A percentile compares a stretch with the other conserved stretches of the same genome.
phyloP scores from a whole-genome alignment of 2,113 vertebrate genomes.

The Verasper variegatus region DNA sequence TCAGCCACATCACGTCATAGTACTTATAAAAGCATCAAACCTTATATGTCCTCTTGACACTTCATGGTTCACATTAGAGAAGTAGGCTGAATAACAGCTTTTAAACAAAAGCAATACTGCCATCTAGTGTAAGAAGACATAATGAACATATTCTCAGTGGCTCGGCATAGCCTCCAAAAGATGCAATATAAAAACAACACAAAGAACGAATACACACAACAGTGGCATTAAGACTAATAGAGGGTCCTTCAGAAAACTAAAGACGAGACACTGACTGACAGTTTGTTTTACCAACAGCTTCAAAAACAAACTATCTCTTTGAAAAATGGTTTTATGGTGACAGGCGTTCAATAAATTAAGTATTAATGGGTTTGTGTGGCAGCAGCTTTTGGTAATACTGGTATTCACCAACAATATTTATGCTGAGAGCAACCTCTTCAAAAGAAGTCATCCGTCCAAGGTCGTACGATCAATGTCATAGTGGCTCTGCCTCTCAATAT shows the following conservation, averaged over 20 bases:
- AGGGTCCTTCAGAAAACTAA: too few relatives aligned
- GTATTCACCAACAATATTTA: neutral
- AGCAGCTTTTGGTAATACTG: neutral
- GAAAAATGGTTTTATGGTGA: neutral
- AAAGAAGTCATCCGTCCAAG: neutral
- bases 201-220: too few relatives aligned
- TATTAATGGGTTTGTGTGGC: neutral
- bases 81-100: neutral
- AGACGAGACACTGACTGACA: too few relatives aligned
- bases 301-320: neutral
- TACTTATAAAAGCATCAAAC: constrained; percentile 1
- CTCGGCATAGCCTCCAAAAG: neutral
- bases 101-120: constrained; percentile 61
- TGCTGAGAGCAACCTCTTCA: neutral
- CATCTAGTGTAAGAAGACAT: constrained; percentile 73
- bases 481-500: neutral
- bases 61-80: constrained; percentile 1
- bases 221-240: too few relatives aligned
- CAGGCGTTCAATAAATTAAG: neutral
- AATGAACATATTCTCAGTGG: neutral
- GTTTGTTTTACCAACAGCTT: neutral
- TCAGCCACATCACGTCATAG: neutral
- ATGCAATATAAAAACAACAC: neutral
- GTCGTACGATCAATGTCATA: neutral
- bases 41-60: constrained; percentile 2